Evolutionary conservation across 2,113 vertebrate genomes (phyloP).

Genomic region (Columba livia): DNA sequence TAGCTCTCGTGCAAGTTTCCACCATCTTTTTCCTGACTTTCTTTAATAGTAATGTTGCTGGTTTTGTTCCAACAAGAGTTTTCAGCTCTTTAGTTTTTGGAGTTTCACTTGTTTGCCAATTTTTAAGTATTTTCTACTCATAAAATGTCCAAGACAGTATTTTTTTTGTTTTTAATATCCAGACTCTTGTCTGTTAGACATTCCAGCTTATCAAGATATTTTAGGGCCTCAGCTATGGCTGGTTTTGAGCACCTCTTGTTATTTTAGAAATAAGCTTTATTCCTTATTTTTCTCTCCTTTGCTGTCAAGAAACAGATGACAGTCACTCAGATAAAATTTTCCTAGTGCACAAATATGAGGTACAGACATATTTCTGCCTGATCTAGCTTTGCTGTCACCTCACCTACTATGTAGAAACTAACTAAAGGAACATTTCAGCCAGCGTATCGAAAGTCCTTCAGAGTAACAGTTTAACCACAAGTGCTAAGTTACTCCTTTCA

Average conservation of each 20-base stretch:
- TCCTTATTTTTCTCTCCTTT: neutral
- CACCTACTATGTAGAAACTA: neutral
- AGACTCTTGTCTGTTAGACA: neutral
- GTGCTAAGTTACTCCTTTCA: neutral
- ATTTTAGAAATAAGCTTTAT: neutral
- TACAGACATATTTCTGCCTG: neutral
- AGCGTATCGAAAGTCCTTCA: neutral
- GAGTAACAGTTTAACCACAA: neutral
- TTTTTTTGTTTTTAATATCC: neutral
- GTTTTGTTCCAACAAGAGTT: neutral
- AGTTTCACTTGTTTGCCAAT: neutral
- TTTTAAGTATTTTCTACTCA: neutral
- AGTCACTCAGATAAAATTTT: neutral
- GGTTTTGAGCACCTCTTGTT: neutral
- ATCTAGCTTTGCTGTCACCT: neutral
- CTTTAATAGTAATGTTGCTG: neutral
- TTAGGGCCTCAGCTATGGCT: neutral
- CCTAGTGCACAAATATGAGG: neutral
- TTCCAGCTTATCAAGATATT: neutral
- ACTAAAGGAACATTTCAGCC: neutral
- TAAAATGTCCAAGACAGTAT: neutral
- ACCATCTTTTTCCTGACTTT: neutral
- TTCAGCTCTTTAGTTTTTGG: neutral
- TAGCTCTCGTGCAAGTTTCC: neutral
- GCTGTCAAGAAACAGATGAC: neutral